These are phyloP conservation scores for Eulemur albifrons DNA, from an alignment of 2,797 vertebrate species.

Conservation along the genomic window DNA sequence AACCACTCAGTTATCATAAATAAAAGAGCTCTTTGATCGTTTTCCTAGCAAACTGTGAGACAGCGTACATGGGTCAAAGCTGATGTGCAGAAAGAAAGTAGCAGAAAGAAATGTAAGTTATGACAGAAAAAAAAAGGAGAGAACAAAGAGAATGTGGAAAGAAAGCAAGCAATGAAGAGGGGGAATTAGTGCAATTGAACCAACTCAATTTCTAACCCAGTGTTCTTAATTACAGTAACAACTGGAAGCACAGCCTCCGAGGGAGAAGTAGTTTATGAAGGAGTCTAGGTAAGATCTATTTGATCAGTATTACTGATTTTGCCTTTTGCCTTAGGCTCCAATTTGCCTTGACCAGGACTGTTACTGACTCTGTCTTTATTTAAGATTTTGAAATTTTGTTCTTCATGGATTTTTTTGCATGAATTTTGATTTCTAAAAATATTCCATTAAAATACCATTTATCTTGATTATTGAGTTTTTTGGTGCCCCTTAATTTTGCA, in stretches of 20 bases:
- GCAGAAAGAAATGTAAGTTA: neutral
- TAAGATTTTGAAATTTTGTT: neutral
- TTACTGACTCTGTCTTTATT: neutral
- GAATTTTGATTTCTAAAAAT: neutral
- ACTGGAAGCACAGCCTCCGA: neutral
- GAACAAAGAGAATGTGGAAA: neutral
- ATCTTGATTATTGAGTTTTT: neutral
- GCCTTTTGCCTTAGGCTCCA: neutral
- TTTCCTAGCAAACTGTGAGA: conserved; percentile 3
- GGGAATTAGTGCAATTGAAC: neutral
- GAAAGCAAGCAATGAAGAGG: neutral
- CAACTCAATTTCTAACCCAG: neutral
- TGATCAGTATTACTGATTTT: neutral
- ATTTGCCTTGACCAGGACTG: neutral
- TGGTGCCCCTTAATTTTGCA: neutral
- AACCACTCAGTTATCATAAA: conserved; percentile 16
- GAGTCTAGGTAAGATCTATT: neutral
- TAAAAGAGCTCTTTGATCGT: conserved; percentile 22
- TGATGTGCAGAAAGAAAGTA: neutral
- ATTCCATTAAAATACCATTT: neutral
- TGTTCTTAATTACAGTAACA: neutral
- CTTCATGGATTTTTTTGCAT: neutral
- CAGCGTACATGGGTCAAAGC: neutral
- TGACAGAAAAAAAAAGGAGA: neutral
- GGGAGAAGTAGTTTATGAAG: neutral